Evolutionary conservation across 2,888 invertebrate species (phyloP).

Genomic region (Calameuta pallipes): DNA sequence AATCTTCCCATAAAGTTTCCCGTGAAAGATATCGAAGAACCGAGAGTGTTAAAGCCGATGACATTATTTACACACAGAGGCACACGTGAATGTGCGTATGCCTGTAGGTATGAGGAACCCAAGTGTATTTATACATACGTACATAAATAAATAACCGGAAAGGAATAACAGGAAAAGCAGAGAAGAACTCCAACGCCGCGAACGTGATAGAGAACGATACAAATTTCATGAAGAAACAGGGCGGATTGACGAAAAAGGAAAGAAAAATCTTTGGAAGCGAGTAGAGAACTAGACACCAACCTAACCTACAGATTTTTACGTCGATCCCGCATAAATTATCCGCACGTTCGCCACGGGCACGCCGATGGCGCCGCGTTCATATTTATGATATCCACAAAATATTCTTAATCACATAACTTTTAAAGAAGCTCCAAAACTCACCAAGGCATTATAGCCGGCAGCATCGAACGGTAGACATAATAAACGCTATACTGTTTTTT

Average conservation of each 20-base stretch:
- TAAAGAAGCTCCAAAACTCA: conserved; percentile 30
- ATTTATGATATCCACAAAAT: neutral
- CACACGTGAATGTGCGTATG: conserved; percentile 12
- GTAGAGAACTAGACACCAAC: conserved; percentile 46
- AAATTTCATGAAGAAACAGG: conserved; percentile 10
- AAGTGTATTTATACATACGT: conserved; percentile 41
- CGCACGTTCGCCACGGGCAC: neutral
- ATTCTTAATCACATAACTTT: neutral
- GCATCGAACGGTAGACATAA: conserved; percentile 26
- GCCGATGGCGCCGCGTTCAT: neutral
- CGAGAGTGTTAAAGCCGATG: neutral
- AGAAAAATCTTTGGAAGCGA: conserved; percentile 37
- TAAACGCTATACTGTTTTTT: conserved; percentile 38
- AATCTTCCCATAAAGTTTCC: neutral
- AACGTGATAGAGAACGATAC: conserved; percentile 18
- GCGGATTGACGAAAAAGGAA: conserved; percentile 25
- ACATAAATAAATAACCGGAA: conserved; percentile 44
- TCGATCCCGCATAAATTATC: conserved; percentile 27
- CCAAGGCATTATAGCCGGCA: conserved; percentile 46
- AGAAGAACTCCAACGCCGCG: conserved; percentile 14
- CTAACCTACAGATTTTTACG: conserved; percentile 58
- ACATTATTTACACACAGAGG: conserved; percentile 19
- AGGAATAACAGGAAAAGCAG: neutral
- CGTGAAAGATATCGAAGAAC: neutral
- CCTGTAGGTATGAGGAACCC: conserved; percentile 28